Evolutionary conservation across 2,797 vertebrate species (phyloP).

Genomic region (Chiropotes sagulatus): DNA sequence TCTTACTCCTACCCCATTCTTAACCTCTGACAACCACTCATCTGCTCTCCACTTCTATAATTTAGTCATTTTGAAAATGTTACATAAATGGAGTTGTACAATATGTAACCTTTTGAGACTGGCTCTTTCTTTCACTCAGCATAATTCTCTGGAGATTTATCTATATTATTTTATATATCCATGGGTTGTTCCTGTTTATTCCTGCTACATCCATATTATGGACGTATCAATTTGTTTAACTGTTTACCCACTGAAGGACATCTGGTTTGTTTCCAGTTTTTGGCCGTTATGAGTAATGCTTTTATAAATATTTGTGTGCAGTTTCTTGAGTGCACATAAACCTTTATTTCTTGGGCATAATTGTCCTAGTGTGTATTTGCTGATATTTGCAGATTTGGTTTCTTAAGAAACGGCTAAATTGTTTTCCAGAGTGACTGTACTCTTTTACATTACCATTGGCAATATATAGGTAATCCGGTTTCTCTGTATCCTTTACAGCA

Average conservation of each 20-base stretch:
- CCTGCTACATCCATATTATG: background rate
- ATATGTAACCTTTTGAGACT: background rate
- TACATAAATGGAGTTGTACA: background rate
- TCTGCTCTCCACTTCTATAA: background rate
- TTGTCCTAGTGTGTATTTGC: background rate
- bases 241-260: background rate
- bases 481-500: background rate
- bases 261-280: background rate
- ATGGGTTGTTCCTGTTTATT: background rate
- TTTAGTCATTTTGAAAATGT: background rate
- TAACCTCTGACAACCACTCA: background rate
- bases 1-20: background rate
- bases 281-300: background rate
- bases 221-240: background rate
- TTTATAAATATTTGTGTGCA: background rate
- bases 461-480: background rate
- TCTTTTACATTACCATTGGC: background rate
- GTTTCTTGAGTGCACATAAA: background rate
- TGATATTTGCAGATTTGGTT: background rate
- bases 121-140: background rate
- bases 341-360: constrained; percentile 16
- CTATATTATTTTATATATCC: background rate
- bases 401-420: background rate
- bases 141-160: background rate
- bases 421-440: background rate